Evolutionary conservation across 2,888 invertebrate genomes (phyloP).

Genomic region (Allygus modestus): DNA sequence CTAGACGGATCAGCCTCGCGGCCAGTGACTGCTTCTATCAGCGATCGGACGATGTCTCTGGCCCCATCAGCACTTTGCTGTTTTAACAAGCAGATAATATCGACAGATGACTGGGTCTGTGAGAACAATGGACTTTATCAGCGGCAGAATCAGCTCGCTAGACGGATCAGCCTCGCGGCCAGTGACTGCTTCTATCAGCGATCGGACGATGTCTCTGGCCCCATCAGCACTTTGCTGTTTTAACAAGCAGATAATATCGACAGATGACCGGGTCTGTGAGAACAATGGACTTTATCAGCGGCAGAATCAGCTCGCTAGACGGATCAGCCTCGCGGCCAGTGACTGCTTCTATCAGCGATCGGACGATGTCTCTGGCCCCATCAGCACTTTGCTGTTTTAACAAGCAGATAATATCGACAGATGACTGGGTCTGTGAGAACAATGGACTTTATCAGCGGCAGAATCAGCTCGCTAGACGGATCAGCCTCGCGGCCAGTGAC

Average conservation of each 20-base stretch:
- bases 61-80: not conserved
- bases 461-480: constrained; percentile 25
- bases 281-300: constrained; percentile 11
- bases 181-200: no score
- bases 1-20: not conserved
- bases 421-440: constrained; percentile 19
- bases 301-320: constrained; percentile 23
- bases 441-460: not conserved
- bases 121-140: constrained; percentile 31
- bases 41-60: no score
- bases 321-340: not conserved
- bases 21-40: not conserved
- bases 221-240: not conserved
- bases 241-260: constrained; percentile 32
- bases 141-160: constrained; percentile 3
- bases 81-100: constrained; percentile 24
- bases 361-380: not conserved
- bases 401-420: constrained; percentile 42
- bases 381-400: not conserved
- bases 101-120: constrained; percentile 19
- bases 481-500: not conserved
- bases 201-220: not conserved
- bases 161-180: not conserved
- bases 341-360: no score
- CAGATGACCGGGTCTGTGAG: constrained; percentile 17